Percentiles rank a stretch among this genome's conserved stretches.
phyloP scores from a whole-genome alignment of 2,113 vertebrate species.

The Pavo muticus region DNA sequence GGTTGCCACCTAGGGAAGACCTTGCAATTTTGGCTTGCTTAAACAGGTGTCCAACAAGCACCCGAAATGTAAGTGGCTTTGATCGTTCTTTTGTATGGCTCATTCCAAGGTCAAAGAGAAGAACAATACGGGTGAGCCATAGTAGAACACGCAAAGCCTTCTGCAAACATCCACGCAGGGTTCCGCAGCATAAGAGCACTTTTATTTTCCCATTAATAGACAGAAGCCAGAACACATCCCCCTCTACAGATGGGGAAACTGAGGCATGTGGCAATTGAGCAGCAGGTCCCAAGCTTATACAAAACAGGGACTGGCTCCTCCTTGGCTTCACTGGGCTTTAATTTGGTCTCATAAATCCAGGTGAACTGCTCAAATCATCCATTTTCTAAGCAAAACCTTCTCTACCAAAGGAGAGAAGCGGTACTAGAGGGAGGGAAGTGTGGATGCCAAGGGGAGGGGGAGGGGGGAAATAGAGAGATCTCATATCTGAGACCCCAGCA shows the following conservation, averaged over 20 bases:
- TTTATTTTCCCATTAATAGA: slow-evolving; percentile 40
- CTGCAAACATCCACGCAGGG: slow-evolving; percentile 16
- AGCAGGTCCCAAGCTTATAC: background rate
- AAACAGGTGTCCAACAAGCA: slow-evolving; percentile 21
- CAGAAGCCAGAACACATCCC: background rate
- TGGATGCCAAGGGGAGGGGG: fast-evolving
- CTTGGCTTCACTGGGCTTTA: background rate
- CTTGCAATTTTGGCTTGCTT: background rate
- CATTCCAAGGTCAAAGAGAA: slow-evolving; percentile 54
- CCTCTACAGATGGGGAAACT: background rate
- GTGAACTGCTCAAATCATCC: background rate
- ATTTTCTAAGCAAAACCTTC: background rate
- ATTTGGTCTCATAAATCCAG: background rate
- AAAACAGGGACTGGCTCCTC: background rate
- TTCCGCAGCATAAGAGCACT: slow-evolving; percentile 4
- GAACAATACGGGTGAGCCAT: slow-evolving; percentile 13
- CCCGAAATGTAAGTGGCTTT: slow-evolving; percentile 32
- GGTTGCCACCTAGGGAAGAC: background rate
- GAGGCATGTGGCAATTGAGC: background rate
- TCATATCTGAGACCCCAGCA: slow-evolving; percentile 58
- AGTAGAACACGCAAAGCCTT: slow-evolving; percentile 38
- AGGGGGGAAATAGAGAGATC: slow-evolving; percentile 22
- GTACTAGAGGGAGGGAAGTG: background rate
- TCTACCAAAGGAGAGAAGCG: background rate
- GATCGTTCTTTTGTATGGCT: background rate